Percentiles rank a stretch among this genome's conserved stretches.
Evolutionary conservation across 2,113 vertebrate genomes (phyloP).

Genomic region (Sciurus niger): DNA sequence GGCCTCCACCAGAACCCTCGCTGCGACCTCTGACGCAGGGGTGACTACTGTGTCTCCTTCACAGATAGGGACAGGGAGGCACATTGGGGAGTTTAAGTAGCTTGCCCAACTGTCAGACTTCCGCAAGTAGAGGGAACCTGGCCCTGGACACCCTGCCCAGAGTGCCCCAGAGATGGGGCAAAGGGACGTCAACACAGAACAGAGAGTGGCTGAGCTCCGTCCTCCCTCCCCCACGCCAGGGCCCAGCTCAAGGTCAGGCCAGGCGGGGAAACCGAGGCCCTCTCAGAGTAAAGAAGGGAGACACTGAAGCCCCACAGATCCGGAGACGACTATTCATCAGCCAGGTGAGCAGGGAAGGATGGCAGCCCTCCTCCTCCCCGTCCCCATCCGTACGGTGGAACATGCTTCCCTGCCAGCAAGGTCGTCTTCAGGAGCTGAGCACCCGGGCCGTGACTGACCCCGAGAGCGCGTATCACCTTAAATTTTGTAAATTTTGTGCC

Average conservation of each 20-base stretch:
- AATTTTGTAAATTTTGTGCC: conserved; percentile 43
- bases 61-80: not conserved
- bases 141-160: not conserved
- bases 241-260: not conserved
- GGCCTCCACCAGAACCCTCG: not conserved
- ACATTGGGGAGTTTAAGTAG: not conserved
- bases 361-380: not conserved
- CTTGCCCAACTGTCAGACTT: not conserved
- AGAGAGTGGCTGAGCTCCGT: too few relatives aligned
- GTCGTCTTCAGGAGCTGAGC: not conserved
- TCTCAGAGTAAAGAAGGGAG: not conserved
- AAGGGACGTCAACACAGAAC: not conserved
- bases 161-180: fast-evolving
- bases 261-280: not conserved
- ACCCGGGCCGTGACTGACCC: not conserved
- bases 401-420: not conserved
- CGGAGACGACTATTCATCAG: not conserved
- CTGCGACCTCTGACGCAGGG: not conserved
- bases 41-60: not conserved
- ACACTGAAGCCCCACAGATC: not conserved
- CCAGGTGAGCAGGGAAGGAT: not conserved
- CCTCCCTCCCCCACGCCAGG: not conserved
- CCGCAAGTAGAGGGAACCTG: not conserved
- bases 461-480: not conserved
- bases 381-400: not conserved